phyloP scores from a whole-genome alignment of 2,113 vertebrate genomes.

The Erythrolamprus reginae region DNA sequence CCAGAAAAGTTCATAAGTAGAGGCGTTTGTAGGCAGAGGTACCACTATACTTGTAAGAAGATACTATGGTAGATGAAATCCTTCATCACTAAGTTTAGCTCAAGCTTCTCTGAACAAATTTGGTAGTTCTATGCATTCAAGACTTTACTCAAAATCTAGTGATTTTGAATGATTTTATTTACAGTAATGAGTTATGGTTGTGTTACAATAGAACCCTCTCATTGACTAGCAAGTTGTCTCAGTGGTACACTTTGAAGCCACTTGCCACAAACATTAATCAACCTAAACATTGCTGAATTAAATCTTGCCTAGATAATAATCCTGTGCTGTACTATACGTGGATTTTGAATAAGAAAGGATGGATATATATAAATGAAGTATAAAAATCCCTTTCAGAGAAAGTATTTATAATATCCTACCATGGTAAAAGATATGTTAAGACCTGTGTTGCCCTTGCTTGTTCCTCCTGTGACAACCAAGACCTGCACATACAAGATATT shows the following conservation, averaged over 20 bases:
- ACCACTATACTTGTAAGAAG: no score
- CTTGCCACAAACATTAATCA: background rate
- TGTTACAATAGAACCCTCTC: background rate
- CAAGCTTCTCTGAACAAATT: background rate
- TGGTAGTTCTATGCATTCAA: background rate
- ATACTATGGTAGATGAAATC: slow-evolving; percentile 2
- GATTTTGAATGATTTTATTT: slow-evolving; percentile 1
- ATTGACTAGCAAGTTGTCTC: background rate
- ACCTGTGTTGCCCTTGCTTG: background rate
- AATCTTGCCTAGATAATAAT: background rate
- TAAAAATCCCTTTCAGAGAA: background rate
- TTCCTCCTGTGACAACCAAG: background rate
- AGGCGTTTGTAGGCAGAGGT: no score
- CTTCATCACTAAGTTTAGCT: slow-evolving; percentile 18
- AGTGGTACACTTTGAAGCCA: background rate
- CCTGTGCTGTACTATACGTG: background rate
- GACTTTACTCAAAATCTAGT: background rate
- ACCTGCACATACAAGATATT: background rate
- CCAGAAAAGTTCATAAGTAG: no score
- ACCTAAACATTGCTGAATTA: background rate
- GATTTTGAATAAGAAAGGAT: background rate
- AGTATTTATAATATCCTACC: background rate
- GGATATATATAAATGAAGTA: background rate
- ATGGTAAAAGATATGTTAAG: background rate
- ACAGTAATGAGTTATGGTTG: background rate